Base-by-base conservation (phyloP, 1,140 invertebrate species). In the Rhopalosiphum padi region DNA sequence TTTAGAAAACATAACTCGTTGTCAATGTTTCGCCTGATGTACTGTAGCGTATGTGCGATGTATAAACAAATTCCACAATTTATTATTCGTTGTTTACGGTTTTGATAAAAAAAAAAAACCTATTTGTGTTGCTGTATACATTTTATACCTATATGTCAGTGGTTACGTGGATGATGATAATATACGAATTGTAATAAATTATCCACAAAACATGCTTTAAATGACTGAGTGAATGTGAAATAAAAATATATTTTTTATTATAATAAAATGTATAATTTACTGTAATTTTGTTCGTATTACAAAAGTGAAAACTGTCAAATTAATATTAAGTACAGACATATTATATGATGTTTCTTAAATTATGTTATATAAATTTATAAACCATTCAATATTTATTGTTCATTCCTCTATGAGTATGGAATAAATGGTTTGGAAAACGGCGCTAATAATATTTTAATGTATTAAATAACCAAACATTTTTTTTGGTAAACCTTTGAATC, bases 1-100 rank as follows among this genome's bases (percentile, higher is more conserved):
- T 68, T 90, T 90, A 90, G 37, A 90, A 90, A 90, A 90, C 53
- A 68, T n/a, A 43, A 55, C 6, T 88, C 35, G 9, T 83, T 35
- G 82, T 85, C 37, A 48, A 25, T 6, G 15, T 60, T 89, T 37
- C 51, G 46, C 41, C 5, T 30, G 85, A 30, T 86, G 22, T 46
- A 68, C 11, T 68, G 0, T 18, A 15, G 51, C 30, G 25, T 60
- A 25, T 35, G 6, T 43, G 88, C 9, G 37, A 37, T 30, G 5
- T 43, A 60, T 90, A 41, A 68, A 90, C 25, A 68, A 60, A 68
- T 41, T 68, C 87, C 48, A 37, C n/a, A 89, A 53, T n/a, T 68
- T 53, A 53, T 53, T 53, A 89, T 89, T 89, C 48, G 46, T 89
- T 53, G 48, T 53, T 89, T 37, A 89, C 35, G 22, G 87, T 89